These are phyloP conservation scores for Pangasius djambal DNA, from an alignment of 2,797 vertebrate species.

Conservation along the genomic window DNA sequence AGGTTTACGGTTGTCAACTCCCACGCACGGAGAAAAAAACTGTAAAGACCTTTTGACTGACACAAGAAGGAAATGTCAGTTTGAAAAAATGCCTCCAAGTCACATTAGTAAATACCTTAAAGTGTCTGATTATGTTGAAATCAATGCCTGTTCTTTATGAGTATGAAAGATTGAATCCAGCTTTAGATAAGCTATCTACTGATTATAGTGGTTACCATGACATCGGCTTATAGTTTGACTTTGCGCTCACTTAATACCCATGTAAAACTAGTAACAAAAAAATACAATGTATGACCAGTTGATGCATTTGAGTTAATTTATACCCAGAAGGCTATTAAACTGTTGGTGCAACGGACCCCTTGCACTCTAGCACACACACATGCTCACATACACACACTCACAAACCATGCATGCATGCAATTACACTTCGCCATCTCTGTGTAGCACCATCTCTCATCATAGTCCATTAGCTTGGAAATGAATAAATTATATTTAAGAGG, in stretches of 20 bases:
- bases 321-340: neutral
- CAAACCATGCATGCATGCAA: conserved; percentile 69
- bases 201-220: neutral
- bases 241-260: neutral
- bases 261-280: neutral
- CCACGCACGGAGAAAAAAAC: neutral
- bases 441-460: conserved; percentile 62
- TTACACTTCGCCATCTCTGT: conserved; percentile 61
- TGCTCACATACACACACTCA: conserved; percentile 41
- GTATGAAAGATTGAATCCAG: neutral
- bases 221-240: neutral
- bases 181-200: neutral
- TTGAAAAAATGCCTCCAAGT: neutral
- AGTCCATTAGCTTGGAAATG: conserved; percentile 67
- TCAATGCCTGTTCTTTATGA: neutral
- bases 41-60: neutral
- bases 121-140: neutral
- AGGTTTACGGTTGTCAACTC: neutral
- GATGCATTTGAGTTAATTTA: neutral
- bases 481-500: conserved; percentile 65
- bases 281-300: neutral
- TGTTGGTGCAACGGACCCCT: conserved; percentile 24
- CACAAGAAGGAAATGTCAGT: neutral
- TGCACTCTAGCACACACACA: conserved; percentile 34
- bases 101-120: neutral